A percentile compares a stretch with the other conserved stretches of the same genome.
These are phyloP conservation scores for Pan troglodytes DNA, from an alignment of 2,113 vertebrate genomes.

Conservation along the genomic window DNA sequence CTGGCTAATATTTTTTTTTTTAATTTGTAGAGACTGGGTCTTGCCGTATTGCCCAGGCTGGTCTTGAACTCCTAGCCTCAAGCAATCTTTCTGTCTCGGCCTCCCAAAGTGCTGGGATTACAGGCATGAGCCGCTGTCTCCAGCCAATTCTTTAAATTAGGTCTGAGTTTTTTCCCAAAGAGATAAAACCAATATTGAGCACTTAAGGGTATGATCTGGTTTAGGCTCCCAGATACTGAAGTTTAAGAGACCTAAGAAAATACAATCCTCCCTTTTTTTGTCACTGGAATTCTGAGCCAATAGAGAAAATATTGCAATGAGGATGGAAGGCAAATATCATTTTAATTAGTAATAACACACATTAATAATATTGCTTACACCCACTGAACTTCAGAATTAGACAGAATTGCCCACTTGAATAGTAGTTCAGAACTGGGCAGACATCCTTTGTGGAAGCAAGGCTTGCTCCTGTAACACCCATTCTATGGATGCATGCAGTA, in stretches of 20 bases:
- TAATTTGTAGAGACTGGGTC: too few species aligned
- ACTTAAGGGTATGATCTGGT: neutral
- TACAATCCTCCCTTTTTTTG: neutral
- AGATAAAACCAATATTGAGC: neutral
- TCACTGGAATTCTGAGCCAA: neutral
- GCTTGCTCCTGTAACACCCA: neutral
- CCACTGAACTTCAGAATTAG: neutral
- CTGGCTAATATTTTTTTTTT: too few species aligned
- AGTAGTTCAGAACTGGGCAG: neutral
- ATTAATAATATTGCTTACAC: neutral
- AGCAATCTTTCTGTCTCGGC: too few species aligned
- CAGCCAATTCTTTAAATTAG: neutral
- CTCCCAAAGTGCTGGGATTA: too few species aligned
- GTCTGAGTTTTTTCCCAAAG: neutral
- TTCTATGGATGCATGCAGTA: fast-evolving
- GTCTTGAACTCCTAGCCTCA: too few species aligned
- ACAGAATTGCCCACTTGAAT: neutral
- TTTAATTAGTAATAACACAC: neutral
- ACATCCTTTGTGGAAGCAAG: neutral
- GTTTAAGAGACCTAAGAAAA: neutral
- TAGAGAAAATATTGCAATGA: neutral
- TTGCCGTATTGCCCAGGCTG: too few species aligned
- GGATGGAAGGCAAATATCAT: neutral
- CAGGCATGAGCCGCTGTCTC: too few species aligned
- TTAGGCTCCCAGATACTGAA: neutral